phyloP scores from a whole-genome alignment of 1,140 invertebrate species.

The Camponotus pennsylvanicus region DNA sequence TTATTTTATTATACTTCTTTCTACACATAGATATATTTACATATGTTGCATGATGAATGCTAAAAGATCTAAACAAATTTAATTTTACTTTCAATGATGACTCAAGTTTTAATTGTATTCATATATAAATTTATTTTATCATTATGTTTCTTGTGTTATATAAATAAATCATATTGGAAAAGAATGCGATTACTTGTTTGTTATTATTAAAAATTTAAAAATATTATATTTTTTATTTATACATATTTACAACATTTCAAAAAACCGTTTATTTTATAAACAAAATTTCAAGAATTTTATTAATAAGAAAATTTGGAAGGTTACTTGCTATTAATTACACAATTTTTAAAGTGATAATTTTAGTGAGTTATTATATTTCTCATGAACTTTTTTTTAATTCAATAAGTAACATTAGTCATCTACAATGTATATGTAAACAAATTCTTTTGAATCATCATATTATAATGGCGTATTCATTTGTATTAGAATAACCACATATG shows the following conservation, averaged over 20 bases:
- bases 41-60: too few relatives aligned
- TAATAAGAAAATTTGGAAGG: neutral
- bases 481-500: slow-evolving; percentile 45
- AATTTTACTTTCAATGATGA: too few relatives aligned
- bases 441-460: neutral
- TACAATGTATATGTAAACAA: neutral
- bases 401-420: neutral
- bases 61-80: too few relatives aligned
- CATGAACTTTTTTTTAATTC: neutral
- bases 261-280: neutral
- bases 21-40: too few relatives aligned
- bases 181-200: neutral
- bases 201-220: too few relatives aligned
- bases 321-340: neutral
- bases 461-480: slow-evolving; percentile 11
- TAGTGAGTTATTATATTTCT: neutral
- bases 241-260: neutral
- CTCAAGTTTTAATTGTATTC: too few relatives aligned
- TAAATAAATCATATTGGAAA: neutral
- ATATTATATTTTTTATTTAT: neutral
- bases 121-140: too few relatives aligned
- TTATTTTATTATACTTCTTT: neutral
- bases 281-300: neutral
- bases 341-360: neutral
- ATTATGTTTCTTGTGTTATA: too few relatives aligned